Evolutionary conservation across 2,888 invertebrate genomes (phyloP), one percentile per base, ranked within the genome.

Genomic region (Apodemia zela): DNA sequence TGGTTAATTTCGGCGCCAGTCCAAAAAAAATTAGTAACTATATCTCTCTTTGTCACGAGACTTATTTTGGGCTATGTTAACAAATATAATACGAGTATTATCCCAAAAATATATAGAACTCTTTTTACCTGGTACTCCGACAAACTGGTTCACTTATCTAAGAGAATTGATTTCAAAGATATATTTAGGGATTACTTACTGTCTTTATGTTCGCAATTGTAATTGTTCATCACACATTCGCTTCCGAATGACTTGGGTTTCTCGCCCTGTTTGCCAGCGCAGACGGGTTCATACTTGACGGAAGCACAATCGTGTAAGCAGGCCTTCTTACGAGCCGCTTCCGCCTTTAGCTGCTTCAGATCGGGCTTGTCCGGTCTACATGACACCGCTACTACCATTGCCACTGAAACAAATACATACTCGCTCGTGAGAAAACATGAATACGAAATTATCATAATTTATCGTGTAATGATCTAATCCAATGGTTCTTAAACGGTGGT

Each of bases 191-290:
- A 7, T 45, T 66, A 87, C 93, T 92, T 80, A 95, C 95, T 93
- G 59, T 93, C 93, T 73, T 93, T 93, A 73, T 93, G 87, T 74
- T 95, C 94, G 81, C 95, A 95, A 73, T 95, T 95, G 78, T 93
- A 92, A 72, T 94, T 93, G 67, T 93, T 91, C 81, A 95, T 81
- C 59, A 93, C 94, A 75, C 95, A 95, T 68, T 92, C 92, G 75
- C 84, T 94, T 68, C 94, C 94, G 70, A 95, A 95, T 1, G 94
- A 93, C 75, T 93, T 80, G 76, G 93, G 74, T 65, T 93, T 89
- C 69, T 85, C 92, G 0, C 92, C 91, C 8, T 91, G 89, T 75
- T 94, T 94, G 66, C 94, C 93, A 2, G 92, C 95, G 77, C 95
- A 95, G 66, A 95, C 78, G 10, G 94, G 94, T 13, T 93, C 93